These are phyloP conservation scores for Pluvialis apricaria DNA, from an alignment of 2,113 vertebrate genomes.

Conservation along the genomic window DNA sequence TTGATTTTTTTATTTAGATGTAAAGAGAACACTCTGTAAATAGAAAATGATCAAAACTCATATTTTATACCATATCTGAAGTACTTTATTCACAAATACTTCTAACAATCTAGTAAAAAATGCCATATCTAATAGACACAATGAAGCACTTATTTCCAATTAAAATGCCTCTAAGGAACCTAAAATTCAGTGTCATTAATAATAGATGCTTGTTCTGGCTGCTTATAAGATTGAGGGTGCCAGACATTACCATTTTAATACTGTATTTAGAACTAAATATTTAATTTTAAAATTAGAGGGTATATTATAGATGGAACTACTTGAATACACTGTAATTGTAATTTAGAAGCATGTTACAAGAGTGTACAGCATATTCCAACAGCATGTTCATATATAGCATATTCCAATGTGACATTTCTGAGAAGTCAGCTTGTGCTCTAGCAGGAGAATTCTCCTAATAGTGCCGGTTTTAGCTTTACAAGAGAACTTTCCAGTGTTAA, in stretches of 20 bases:
- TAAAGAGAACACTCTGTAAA: background rate
- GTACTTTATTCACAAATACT: background rate
- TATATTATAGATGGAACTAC: background rate
- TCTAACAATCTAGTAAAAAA: background rate
- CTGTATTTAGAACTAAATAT: background rate
- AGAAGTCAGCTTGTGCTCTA: background rate
- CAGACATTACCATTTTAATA: background rate
- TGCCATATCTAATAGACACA: background rate
- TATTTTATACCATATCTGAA: background rate
- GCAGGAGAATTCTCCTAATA: background rate
- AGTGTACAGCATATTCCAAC: background rate
- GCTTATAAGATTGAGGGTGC: background rate
- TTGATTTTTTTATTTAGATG: background rate
- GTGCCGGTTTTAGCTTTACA: background rate
- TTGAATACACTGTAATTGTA: background rate
- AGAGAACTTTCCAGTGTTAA: background rate
- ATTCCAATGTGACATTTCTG: background rate
- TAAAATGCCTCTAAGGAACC: background rate
- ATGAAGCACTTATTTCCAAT: background rate
- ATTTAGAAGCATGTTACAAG: background rate
- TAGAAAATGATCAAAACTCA: background rate
- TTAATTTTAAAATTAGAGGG: background rate
- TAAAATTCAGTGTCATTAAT: background rate
- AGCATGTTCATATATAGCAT: background rate
- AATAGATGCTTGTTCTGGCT: background rate